Evolutionary conservation across 2,113 vertebrate genomes (phyloP).

Genomic region (Edolisoma coerulescens): DNA sequence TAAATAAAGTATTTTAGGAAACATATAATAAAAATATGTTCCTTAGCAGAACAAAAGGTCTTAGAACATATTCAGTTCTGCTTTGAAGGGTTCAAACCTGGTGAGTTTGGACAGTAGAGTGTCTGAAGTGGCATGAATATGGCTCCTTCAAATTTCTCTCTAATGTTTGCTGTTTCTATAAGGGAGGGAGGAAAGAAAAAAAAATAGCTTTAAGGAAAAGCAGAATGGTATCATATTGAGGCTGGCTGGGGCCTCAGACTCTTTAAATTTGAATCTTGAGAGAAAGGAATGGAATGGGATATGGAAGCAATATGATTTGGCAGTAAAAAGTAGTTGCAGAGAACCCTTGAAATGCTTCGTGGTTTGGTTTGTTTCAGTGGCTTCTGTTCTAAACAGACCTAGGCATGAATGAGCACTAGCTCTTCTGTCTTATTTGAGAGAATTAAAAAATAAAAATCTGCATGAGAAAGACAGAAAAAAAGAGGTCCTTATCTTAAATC

Average conservation of each 20-base stretch:
- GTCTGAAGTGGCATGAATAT: neutral
- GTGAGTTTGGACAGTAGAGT: neutral
- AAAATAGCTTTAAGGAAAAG: neutral
- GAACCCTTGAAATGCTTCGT: neutral
- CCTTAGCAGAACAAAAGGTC: constrained; percentile 6
- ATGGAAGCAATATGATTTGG: neutral
- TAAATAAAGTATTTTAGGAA: neutral
- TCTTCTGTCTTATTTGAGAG: neutral
- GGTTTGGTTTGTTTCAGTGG: neutral
- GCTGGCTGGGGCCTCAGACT: neutral
- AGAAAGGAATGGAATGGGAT: too few species aligned
- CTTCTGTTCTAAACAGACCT: neutral
- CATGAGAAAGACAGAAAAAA: neutral
- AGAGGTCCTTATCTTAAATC: neutral
- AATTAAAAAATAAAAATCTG: neutral
- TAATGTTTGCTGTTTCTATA: neutral
- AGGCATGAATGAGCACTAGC: neutral
- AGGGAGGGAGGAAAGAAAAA: neutral
- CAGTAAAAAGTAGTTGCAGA: neutral
- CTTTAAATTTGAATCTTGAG: neutral
- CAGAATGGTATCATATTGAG: neutral
- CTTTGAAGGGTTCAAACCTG: neutral
- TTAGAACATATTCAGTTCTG: neutral
- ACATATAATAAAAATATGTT: neutral
- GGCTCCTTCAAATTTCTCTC: neutral